Conservation (phyloP, 92 coral and sea anemone genomes). For the Palythoa caribaeorum region DNA sequence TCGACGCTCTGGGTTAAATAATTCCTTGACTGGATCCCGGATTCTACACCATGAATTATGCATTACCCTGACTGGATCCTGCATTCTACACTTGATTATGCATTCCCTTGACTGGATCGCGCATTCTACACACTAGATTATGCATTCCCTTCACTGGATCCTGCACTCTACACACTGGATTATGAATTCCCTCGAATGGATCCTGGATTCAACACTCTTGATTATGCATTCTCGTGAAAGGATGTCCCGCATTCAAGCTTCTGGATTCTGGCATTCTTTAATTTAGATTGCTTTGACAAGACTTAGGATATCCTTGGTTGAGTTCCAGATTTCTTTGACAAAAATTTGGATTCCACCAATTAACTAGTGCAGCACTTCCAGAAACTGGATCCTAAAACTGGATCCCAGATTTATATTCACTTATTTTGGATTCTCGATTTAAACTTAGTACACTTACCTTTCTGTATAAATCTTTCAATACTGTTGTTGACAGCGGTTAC, state of each 20-base stretch:
- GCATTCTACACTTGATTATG: background rate
- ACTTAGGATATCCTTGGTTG: no score
- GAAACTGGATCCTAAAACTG: background rate
- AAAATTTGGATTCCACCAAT: no score
- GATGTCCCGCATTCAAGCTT: no score
- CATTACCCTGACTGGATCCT: background rate
- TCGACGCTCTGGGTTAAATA: no score
- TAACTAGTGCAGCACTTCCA: background rate
- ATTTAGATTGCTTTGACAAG: no score
- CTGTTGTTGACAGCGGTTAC: background rate
- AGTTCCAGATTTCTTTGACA: no score
- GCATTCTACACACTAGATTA: background rate
- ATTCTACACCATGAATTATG: no score
- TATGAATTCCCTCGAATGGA: background rate
- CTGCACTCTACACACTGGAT: background rate
- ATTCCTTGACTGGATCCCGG: no score
- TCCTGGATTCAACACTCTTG: background rate
- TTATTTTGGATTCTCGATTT: background rate
- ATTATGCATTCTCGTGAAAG: no score
- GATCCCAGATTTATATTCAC: background rate
- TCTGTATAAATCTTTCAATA: background rate
- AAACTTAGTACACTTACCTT: background rate
- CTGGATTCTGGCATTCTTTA: no score
- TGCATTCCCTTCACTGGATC: background rate
- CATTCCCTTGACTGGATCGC: background rate